Percentiles rank a stretch among this genome's conserved stretches.
These are phyloP conservation scores for Fragum sueziense DNA, from an alignment of 2,888 invertebrate genomes.

Conservation along the genomic window DNA sequence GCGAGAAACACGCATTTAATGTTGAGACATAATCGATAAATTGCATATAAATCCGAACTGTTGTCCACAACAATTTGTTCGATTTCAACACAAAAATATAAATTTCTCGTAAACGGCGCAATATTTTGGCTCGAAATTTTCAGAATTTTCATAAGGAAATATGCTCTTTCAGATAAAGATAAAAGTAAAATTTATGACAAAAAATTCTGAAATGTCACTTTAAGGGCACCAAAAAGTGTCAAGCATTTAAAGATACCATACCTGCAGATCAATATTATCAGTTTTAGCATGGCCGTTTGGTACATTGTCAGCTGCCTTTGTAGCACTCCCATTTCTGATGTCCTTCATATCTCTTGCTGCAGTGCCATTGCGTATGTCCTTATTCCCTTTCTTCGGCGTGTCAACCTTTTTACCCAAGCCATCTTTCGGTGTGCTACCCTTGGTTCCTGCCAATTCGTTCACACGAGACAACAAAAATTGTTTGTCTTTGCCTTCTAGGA, in stretches of 20 bases:
- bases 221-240: too few relatives aligned
- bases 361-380: background rate
- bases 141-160: too few relatives aligned
- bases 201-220: too few relatives aligned
- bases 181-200: too few relatives aligned
- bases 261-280: slow-evolving; percentile 9
- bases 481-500: slow-evolving; percentile 62
- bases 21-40: too few relatives aligned
- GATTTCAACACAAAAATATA: too few relatives aligned
- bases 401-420: background rate
- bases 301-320: background rate
- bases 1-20: too few relatives aligned
- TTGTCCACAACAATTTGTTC: too few relatives aligned
- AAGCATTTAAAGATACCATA: background rate
- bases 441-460: slow-evolving; percentile 11
- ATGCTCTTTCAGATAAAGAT: too few relatives aligned
- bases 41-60: too few relatives aligned
- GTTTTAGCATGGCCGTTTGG: slow-evolving; percentile 10
- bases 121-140: too few relatives aligned
- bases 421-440: background rate
- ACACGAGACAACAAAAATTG: slow-evolving; percentile 49
- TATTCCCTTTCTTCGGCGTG: slow-evolving; percentile 1
- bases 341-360: background rate
- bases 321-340: background rate
- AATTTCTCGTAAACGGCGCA: too few relatives aligned